Base-by-base conservation (phyloP, 2,888 invertebrate genomes). In the Tiliacea citrago region DNA sequence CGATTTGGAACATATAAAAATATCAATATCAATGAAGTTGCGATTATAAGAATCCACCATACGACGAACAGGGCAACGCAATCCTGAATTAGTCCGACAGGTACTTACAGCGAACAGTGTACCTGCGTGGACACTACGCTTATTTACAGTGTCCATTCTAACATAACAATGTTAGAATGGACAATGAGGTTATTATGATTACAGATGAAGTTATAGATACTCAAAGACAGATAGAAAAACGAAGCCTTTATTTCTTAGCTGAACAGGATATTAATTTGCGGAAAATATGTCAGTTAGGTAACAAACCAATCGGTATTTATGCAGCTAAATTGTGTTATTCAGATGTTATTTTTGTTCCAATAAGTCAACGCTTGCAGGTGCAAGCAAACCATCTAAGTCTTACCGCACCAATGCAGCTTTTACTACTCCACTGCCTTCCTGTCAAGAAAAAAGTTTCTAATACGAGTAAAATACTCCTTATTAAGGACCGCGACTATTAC, bases 391-490 rank as follows among this genome's bases (percentile, higher is more conserved):
- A 42, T 61, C 42, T 62, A 68, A 63, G 5, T 58, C 24, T 18
- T 45, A 35, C 18, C 13, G 9, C 47, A 68, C 24, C 8, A 62
- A 35, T 0, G 24, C 51, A 78, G 57, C 51, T 78, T 65, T 47
- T 12, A 60, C 72, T 55, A 72, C 72, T 77, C 53, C 18, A 63
- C 29, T 53, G 35, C 62, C 29, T 49, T n/a, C 18, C 6, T 7
- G 16, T 47, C 21, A 65, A 39, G 35, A 66, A 71, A 81, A 71
- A 70, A 75, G 73, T 60, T 81, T 82, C 75, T 79, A 77, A 69
- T 77, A 55, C 66, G 24, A 66, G 75, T 75, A 84, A 86, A 29
- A 81, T 81, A 82, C 77, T 65, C 12, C 76, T 68, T 47, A 47
- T 58, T 24, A 73, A 68, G 79, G 55, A 39, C 70, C 73, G 65